Percentiles rank a stretch among this genome's conserved stretches.
Evolutionary conservation across 2,113 vertebrate species (phyloP).

Genomic region (Gobiocypris rarus): DNA sequence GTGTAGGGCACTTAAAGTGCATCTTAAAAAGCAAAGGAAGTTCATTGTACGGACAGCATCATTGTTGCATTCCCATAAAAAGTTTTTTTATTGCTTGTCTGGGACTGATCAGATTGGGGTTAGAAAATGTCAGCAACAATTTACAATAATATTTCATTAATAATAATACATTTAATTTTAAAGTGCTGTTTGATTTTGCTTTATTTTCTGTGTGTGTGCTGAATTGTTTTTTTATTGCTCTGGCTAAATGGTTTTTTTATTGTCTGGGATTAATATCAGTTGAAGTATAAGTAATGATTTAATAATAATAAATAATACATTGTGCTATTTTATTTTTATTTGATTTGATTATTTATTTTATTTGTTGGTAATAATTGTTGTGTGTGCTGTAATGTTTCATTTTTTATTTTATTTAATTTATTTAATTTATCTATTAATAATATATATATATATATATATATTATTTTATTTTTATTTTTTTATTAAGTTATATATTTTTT

Average conservation of each 20-base stretch:
- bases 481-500: too few relatives aligned
- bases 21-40: conserved; percentile 25
- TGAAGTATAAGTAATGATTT: not conserved
- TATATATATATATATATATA: too few relatives aligned
- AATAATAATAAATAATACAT: too few relatives aligned
- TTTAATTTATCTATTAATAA: too few relatives aligned
- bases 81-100: not conserved
- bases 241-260: not conserved
- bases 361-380: too few relatives aligned
- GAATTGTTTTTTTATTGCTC: too few relatives aligned
- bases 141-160: not conserved
- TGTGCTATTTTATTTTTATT: too few relatives aligned
- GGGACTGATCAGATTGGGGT: not conserved
- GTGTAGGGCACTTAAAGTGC: conserved; percentile 19
- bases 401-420: too few relatives aligned
- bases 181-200: not conserved
- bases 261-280: not conserved
- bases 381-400: too few relatives aligned
- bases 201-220: too few relatives aligned
- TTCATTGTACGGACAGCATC: conserved; percentile 5
- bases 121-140: not conserved
- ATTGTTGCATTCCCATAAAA: not conserved
- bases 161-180: not conserved
- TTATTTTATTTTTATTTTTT: too few relatives aligned
- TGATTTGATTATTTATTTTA: too few relatives aligned